Evolutionary conservation across 2,888 invertebrate species (phyloP).

Genomic region (Chirona hameri): DNA sequence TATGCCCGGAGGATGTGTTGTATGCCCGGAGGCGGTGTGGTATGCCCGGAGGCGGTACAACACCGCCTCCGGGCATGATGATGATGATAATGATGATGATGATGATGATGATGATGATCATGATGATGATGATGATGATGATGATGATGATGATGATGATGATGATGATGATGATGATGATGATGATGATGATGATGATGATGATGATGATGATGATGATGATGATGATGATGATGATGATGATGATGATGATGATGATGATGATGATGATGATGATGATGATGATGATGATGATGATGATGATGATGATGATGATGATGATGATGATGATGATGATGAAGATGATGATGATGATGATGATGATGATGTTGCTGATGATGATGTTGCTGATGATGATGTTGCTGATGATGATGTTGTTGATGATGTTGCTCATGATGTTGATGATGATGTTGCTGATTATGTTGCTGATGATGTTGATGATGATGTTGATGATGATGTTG

Average conservation of each 20-base stretch:
- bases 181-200: conserved; percentile 22
- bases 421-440: too few species aligned
- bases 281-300: conserved; percentile 11
- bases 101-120: not conserved
- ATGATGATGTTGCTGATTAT: too few species aligned
- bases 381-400: too few species aligned
- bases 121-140: conserved; percentile 12
- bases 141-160: conserved; percentile 12
- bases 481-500: too few species aligned
- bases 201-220: conserved; percentile 22
- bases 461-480: too few species aligned
- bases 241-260: not conserved
- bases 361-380: too few species aligned
- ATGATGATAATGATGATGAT: conserved; percentile 10
- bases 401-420: too few species aligned
- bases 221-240: conserved; percentile 11
- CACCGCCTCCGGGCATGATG: not conserved
- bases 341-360: conserved; percentile 22
- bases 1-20: too few species aligned
- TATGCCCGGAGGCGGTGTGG: too few species aligned
- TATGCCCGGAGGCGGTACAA: too few species aligned
- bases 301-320: conserved; percentile 22
- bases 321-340: conserved; percentile 7
- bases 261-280: conserved; percentile 11
- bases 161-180: conserved; percentile 11